Evolutionary conservation across 2,888 invertebrate species (phyloP).

Genomic region (Coremacera marginata): DNA sequence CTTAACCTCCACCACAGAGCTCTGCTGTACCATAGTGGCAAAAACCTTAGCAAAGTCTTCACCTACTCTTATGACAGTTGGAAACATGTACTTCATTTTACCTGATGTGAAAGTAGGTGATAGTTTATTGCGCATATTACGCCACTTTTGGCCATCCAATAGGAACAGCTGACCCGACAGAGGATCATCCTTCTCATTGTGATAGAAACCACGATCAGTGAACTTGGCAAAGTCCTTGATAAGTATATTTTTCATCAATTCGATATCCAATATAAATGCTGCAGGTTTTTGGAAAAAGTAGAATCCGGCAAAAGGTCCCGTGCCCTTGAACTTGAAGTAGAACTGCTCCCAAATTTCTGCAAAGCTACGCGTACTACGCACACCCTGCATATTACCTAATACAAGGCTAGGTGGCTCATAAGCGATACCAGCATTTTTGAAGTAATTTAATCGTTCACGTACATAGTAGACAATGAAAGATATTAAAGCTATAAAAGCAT

Average conservation of each 20-base stretch:
- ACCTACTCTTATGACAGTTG: conserved; percentile 50
- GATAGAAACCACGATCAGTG: conserved; percentile 48
- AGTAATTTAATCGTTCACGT: conserved; percentile 34
- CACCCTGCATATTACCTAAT: conserved; percentile 44
- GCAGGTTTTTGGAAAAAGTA: conserved; percentile 55
- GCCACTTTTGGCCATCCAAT: conserved; percentile 67
- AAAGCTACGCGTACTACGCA: conserved; percentile 37
- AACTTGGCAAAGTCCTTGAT: conserved; percentile 50
- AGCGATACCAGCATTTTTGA: conserved; percentile 45
- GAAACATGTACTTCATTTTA: conserved; percentile 60
- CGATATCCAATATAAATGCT: conserved; percentile 46
- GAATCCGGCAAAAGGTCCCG: conserved; percentile 60
- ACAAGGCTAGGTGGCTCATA: conserved; percentile 46
- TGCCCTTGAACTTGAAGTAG: conserved; percentile 56
- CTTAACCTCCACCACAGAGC: conserved; percentile 54
- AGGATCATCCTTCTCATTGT: conserved; percentile 48
- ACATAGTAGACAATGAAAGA: background rate
- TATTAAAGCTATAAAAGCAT: background rate
- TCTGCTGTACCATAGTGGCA: conserved; percentile 41
- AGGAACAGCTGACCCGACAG: conserved; percentile 48
- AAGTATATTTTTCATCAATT: conserved; percentile 45
- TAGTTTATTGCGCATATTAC: conserved; percentile 56
- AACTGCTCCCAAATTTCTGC: conserved; percentile 45
- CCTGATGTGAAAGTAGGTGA: conserved; percentile 60
- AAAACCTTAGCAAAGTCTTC: conserved; percentile 47